Evolutionary conservation across 2,888 invertebrate species (phyloP), one percentile per base, ranked within the genome.

Genomic region (Drosophila limbata): DNA sequence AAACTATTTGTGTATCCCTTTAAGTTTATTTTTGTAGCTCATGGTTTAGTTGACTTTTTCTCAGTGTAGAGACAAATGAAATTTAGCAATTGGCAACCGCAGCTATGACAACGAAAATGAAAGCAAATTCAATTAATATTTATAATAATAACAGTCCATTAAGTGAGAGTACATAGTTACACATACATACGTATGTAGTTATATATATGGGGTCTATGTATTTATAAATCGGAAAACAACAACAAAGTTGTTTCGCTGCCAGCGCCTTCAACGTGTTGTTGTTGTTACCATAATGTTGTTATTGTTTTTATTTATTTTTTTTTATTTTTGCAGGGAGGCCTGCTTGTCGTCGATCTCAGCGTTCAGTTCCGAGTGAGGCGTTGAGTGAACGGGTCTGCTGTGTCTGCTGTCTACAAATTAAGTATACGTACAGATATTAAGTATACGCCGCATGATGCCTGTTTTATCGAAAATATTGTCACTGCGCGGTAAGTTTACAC

Each of bases 41-140:
- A 28, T 47, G 2, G 4, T 9, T 39, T 15, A 3, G 44, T 13
- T 21, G 21, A 28, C 28, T 39, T 13, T 64, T 74, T 62, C 50
- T 50, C 13, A 4, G 76, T 71, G 71, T 55, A 52, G 17, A 35
- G 13, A 21, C 42, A 31, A 53, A 17, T 15, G 9, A 59, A 53
- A 44, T 65, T 19, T 11, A 69, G 42, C 68, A 25, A 53, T 19
- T 52, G 64, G 42, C 63, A 62, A 47, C 50, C 40, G 53, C 39
- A 50, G 61, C 62, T 69, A 81, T 83, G 86, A 69, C 86, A 83
- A 86, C 84, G 62, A 77, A 71, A 74, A 69, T 70, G 79, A 86
- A 83, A 81, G 84, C 69, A 75, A 84, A 79, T 86, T 84, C 66
- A 84, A 86, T 86, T 73, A 71, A 79, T 73, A 79, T 39, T 52